phyloP scores from a whole-genome alignment of 1,140 invertebrate species.

The Drosophila busckii region DNA sequence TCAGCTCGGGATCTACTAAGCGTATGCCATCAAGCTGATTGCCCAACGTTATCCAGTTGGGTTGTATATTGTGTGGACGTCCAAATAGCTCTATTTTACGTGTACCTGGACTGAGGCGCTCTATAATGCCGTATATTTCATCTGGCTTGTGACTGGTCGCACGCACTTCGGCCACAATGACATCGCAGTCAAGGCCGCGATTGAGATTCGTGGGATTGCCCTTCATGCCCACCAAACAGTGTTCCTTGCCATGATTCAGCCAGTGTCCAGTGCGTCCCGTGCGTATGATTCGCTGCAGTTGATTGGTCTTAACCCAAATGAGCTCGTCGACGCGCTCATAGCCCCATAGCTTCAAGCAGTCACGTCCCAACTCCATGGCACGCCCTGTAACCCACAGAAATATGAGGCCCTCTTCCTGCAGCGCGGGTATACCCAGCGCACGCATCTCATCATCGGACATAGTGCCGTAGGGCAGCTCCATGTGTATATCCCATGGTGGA shows the following conservation, averaged over 20 bases:
- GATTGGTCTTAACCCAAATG: conserved; percentile 99
- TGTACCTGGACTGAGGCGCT: conserved; percentile 92
- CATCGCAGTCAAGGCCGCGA: conserved; percentile 96
- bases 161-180: conserved; percentile 98
- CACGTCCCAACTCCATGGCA: conserved; percentile 97
- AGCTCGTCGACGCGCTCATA: conserved; percentile 98
- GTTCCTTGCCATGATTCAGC: conserved; percentile 99
- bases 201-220: conserved; percentile 95
- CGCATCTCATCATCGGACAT: conserved; percentile 99
- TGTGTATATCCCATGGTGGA: conserved; percentile 98
- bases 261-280: conserved; percentile 98
- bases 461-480: conserved; percentile 97
- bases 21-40: conserved; percentile 82
- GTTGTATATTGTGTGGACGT: conserved; percentile 97
- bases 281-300: conserved; percentile 96
- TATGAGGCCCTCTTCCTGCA: conserved; percentile 97
- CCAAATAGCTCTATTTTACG: conserved; percentile 99
- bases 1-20: conserved; percentile 94
- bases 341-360: conserved; percentile 95
- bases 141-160: conserved; percentile 99
- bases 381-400: conserved; percentile 99
- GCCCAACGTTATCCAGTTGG: conserved; percentile 89
- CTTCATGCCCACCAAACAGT: conserved; percentile 98
- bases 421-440: conserved; percentile 90
- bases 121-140: conserved; percentile 97